Base-by-base conservation (phyloP, 2,888 invertebrate genomes). In the Drosophila peninsularis region DNA sequence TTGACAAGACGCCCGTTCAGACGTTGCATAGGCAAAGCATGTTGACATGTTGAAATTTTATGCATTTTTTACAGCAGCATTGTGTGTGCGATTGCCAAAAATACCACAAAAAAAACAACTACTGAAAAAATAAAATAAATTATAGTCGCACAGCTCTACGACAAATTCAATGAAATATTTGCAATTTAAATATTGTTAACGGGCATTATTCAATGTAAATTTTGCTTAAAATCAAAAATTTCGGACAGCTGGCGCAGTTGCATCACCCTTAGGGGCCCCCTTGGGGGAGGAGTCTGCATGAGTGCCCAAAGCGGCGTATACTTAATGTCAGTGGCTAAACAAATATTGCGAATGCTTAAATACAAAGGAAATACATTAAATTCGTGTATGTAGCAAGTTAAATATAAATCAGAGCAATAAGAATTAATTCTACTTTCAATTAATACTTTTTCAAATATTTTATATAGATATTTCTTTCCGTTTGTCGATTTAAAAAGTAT, bases 101-200 rank as follows among this genome's bases (percentile, higher is more conserved):
- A 61, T 65, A 30, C 30, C 10, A 39, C n/a, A 41, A 21, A 44
- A 14, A 41, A 45, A 30, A 45, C 4, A 47, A 68, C 50, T n/a
- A 27, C 44, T 27, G 14, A 30, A 53, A 30, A 32, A 65, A 65
- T 63, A 71, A 82, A 80, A 86, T 75, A 86, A 81, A 86, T 86
- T 83, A 83, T 78, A 74, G 71, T 81, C 71, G 75, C 79, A 57
- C 79, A 83, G 71, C 76, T 75, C 61, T 68, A 67, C 73, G 87
- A 87, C 87, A 85, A 87, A 84, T 84, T 83, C 83, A 82, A 82
- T 85, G 64, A 63, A 73, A 78, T 75, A 85, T 85, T 76, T 84
- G 87, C 85, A 85, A 84, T 85, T 85, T 85, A 85, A 85, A 85
- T 85, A 86, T 80, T 85, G 63, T 71, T 71, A 75, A 80, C 86